Conservation (phyloP, 2,888 invertebrate genomes). For the Aleiodes leptofemur region DNA sequence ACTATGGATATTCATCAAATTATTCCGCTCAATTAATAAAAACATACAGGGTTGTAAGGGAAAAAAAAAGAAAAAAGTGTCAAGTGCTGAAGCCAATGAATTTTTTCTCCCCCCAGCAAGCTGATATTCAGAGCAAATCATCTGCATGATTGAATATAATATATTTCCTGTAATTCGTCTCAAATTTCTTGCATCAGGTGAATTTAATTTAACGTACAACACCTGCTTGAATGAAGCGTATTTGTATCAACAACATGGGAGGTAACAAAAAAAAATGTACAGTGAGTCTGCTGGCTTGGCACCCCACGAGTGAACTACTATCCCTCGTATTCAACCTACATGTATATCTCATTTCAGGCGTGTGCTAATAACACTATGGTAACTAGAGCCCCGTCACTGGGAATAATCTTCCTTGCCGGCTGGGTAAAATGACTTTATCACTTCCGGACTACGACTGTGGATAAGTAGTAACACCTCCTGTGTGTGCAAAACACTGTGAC, state of each 20-base stretch:
- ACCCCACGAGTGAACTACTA: not conserved
- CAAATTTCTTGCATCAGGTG: conserved; percentile 28
- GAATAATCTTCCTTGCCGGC: conserved; percentile 51
- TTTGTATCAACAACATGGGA: not conserved
- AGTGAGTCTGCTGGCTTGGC: conserved; percentile 16
- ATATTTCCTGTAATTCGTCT: conserved; percentile 12
- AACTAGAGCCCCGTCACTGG: conserved; percentile 59
- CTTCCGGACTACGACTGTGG: conserved; percentile 36
- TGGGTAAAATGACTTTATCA: conserved; percentile 16
- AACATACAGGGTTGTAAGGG: not conserved
- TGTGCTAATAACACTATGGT: conserved; percentile 47
- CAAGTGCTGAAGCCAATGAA: conserved; percentile 27
- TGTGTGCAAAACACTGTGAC: conserved; percentile 21
- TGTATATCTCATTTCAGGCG: conserved; percentile 32
- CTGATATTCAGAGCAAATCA: conserved; percentile 4
- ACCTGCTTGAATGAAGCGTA: not conserved
- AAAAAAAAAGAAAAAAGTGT: conserved; percentile 20
- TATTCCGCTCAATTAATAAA: conserved; percentile 28
- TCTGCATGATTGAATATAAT: conserved; percentile 16
- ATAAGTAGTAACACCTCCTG: conserved; percentile 37
- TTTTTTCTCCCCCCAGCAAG: conserved; percentile 13
- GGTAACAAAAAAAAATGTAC: not conserved
- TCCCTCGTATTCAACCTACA: not conserved
- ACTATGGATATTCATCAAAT: not conserved
- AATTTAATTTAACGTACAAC: conserved; percentile 17